Base-by-base conservation (phyloP, 2,113 vertebrate genomes). In the Myotis yumanensis region DNA sequence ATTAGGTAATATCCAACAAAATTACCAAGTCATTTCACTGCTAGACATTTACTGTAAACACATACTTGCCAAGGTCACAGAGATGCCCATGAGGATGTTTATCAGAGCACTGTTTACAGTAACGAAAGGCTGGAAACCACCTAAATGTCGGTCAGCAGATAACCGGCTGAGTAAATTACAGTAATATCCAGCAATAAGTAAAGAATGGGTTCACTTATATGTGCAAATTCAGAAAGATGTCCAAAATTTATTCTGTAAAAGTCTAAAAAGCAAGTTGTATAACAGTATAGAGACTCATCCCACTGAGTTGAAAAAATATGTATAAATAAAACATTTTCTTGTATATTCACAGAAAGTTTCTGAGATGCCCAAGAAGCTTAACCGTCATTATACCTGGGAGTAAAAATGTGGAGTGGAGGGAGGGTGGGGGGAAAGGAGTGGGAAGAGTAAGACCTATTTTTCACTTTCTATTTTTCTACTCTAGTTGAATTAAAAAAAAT, bases 41-140 rank as follows among this genome's bases (percentile, higher is more conserved):
- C 28, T 83, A 82, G 48, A 79, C 40, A 86, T 16, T 52, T 59
- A 80, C 4, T 79, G 5, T 92, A 92, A 87, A 95, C 62, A 69
- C 23, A 16, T 23, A 62, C 3, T 82, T 89, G 37, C 23, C 48
- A 79, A 73, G 20, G 12, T 89, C 69, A 91, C 66, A 94, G 43
- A 89, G 28, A 69, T 28, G 46, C 14, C 15, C n/a, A 35, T 30
- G 23, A 89, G 14, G 69, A 86, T 59, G 46, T 54, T 83, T 75
- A 82, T 52, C 43, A 85, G 1, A 72, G 40, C 30, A 32, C 22
- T 71, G 48, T 75, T 35, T 59, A 68, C 0, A 69, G 15, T 81
- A 91, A 93, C 9, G 77, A 68, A 48, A 52, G 76, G 9, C 52
- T 94, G 75, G 86, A 96, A 86, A 91, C 62, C 37, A 89, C 84